Evolutionary conservation across 1,140 invertebrate genomes (phyloP).

Genomic region (Venustaconcha ellipsiformis): DNA sequence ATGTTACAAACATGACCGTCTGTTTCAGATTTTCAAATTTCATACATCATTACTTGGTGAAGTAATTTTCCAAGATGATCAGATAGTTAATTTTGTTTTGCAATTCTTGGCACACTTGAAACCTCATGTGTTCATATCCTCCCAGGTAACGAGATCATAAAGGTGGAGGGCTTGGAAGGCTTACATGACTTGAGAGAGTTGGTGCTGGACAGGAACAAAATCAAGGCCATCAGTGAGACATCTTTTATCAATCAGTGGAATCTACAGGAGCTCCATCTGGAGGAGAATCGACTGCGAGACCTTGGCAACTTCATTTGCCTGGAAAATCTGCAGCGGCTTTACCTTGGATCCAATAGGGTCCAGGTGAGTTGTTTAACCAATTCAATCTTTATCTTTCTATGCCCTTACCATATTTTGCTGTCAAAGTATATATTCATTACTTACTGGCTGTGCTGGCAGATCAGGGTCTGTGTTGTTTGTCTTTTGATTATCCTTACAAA

Average conservation of each 20-base stretch:
- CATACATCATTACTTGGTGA: neutral
- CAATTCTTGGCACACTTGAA: neutral
- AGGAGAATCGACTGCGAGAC: conserved; percentile 67
- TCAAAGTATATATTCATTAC: neutral
- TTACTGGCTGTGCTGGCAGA: neutral
- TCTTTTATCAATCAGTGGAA: conserved; percentile 66
- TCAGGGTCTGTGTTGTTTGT: too few species aligned
- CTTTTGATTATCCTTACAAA: too few species aligned
- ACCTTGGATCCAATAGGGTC: conserved; percentile 67
- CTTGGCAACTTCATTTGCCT: conserved; percentile 56
- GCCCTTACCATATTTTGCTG: neutral
- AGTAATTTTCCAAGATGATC: neutral
- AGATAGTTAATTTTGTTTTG: neutral
- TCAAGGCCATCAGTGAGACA: conserved; percentile 60
- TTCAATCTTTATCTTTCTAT: neutral
- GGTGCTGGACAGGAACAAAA: conserved; percentile 69
- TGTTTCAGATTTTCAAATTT: too few species aligned
- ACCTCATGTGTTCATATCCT: conserved; percentile 7
- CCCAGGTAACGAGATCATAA: conserved; percentile 67
- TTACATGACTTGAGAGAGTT: conserved; percentile 66
- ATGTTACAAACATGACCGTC: too few species aligned
- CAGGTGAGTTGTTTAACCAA: conserved; percentile 41
- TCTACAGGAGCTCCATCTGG: conserved; percentile 67
- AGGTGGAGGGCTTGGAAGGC: conserved; percentile 66
- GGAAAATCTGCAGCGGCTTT: conserved; percentile 64